Evolutionary conservation across 2,113 vertebrate genomes (phyloP).

Genomic region (Echinops telfairi): DNA sequence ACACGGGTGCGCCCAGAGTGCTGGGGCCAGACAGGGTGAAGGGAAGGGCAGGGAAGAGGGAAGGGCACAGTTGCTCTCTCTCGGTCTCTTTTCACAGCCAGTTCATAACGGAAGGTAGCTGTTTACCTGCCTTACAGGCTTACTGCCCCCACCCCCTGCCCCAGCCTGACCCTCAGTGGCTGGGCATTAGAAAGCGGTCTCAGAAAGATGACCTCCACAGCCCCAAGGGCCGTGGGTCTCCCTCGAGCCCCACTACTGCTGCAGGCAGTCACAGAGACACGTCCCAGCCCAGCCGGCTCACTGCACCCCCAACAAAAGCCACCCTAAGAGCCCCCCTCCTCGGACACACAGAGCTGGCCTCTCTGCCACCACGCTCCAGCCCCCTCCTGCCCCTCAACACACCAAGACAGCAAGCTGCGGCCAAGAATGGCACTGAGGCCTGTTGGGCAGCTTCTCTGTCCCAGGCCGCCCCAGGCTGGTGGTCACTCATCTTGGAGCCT

Average conservation of each 20-base stretch:
- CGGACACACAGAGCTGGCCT: constrained; percentile 3
- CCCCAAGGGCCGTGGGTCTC: background rate
- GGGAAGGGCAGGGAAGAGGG: background rate
- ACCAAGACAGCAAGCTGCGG: background rate
- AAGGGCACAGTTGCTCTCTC: constrained; percentile 65
- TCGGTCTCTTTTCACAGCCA: constrained; percentile 67
- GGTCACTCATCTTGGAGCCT: constrained; percentile 36
- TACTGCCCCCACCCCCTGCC: background rate
- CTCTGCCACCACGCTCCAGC: background rate
- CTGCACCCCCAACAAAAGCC: background rate
- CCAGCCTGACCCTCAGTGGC: background rate
- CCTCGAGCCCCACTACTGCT: background rate
- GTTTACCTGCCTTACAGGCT: background rate
- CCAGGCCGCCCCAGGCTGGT: constrained; percentile 2
- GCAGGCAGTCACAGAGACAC: background rate
- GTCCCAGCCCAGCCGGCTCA: background rate
- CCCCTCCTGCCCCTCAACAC: background rate
- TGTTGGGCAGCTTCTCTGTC: constrained; percentile 63
- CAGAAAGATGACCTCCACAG: constrained; percentile 26
- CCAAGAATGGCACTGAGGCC: background rate
- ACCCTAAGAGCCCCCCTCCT: background rate
- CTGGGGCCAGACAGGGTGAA: background rate
- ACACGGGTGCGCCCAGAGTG: constrained; percentile 1
- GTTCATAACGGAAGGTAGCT: background rate
- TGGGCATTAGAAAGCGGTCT: background rate